Base-by-base conservation (phyloP, 2,888 invertebrate genomes). In the Anorthoa munda region DNA sequence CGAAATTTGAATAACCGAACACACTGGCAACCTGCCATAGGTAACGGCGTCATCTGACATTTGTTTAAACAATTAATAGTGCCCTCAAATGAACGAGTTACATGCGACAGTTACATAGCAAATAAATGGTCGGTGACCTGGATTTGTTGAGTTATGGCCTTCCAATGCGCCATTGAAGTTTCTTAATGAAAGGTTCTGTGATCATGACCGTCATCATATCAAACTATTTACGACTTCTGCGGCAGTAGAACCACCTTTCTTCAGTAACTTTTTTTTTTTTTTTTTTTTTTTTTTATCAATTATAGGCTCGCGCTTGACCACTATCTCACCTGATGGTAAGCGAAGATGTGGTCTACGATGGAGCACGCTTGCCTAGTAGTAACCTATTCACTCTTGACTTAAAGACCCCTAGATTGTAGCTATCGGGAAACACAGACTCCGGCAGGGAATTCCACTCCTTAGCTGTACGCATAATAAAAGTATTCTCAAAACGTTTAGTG, bases 11-110 rank as follows among this genome's bases (percentile, higher is more conserved):
- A 66, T 71, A 45, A 59, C 26, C 39, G 18, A 60, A 53, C 46
- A 67, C 26, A 64, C 66, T 79, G 83, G 80, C 83, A 12, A 39
- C 13, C 46, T 68, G 83, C 79, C 80, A 83, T 26, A 39, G 18
- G 21, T 11, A 48, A 45, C 63, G 53, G 69, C 58, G 68, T 69
- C 68, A 83, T 48, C 3, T 73, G 83, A 73, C 80, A 83, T 83
- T 83, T 79, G 73, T 66, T 48, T 46, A n/a, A 63, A 59, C 65
- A 73, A 63, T 78, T 61, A 78, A 82, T 78, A 65, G 66, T 72
- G 65, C 23, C n/a, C 63, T 70, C 31, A 68, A 66, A 65, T 61
- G 13, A 65, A 45, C 48, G 56, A 72, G 61, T 79, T 79, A 68
- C 55, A 53, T 13, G 59, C 45, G 79, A 65, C 77, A 71, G 66